Base-by-base conservation (phyloP, 2,797 vertebrate genomes). In the Otolemur crassicaudatus region DNA sequence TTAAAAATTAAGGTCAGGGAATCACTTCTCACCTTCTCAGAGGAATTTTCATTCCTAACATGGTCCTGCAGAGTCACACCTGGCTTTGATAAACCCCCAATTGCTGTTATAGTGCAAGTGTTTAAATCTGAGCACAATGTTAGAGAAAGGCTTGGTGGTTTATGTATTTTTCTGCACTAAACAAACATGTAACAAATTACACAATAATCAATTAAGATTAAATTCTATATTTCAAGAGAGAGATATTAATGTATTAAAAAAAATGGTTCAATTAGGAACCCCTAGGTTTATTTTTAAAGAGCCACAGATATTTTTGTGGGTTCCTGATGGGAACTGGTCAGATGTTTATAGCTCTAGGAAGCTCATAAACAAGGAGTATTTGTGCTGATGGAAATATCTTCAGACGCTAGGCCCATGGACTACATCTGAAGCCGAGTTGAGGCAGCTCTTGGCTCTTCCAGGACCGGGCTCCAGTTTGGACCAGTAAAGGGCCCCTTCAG, bases 81-180 rank as follows among this genome's bases (percentile, higher is more conserved):
- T 69, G 60, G n/a, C 65, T 83, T 77, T 85, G 70, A 63, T 43
- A 60, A 95, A 77, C 70, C 37, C 37, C n/a, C 40, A 43, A 82
- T 0, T 84, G 49, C 73, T 60, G 31, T 23, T 63, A 80, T 17
- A 79, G 12, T 8, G 85, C 43, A 61, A 53, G 53, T 34, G 65
- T 67, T 94, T 93, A 93, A 97, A 82, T 29, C n/a, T 82, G 76
- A 90, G 23, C 40, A 67, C 7, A 27, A 5, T 94, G 23, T n/a
- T 61, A 89, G 70, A 91, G 60, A 95, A 82, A 94, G 40, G 7
- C 23, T 80, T 94, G 96, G 49, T 53, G 31, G 56, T 69, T 92
- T 80, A 82, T 83, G 17, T 76, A 87, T 22, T 92, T 88, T 79
- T 92, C 60, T 94, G 69, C n/a, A 77, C 11, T 12, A 60, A 87